Evolutionary conservation across 2,113 vertebrate species (phyloP), one percentile per base, ranked within the genome.

Genomic region (Oxyruncus cristatus): DNA sequence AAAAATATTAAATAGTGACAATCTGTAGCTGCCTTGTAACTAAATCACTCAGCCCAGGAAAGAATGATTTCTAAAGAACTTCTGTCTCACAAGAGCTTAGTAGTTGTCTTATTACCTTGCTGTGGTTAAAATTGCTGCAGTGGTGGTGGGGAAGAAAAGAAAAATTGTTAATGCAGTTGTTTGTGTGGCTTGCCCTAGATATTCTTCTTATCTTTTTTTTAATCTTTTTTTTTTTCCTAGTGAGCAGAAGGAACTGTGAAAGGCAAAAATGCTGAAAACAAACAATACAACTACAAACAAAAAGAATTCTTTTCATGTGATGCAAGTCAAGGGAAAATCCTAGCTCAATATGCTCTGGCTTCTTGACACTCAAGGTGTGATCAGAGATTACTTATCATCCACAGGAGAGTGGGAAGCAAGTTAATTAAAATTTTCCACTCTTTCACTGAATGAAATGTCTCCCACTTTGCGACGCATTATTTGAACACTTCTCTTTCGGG

Each of bases 341-440:
- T 78, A 94, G 85, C 94, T 96, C 79, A 89, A 72, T 95, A 84
- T 74, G 91, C 87, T 95, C 94, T 92, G 93, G 89, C 92, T 97
- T 97, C 88, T 93, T 96, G 97, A 96, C 96, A 95, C 93, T 94
- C 85, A 95, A 97, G 97, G 98, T 98, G 97, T 98, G 98, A 98
- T 97, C 50, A 92, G 97, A 98, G 98, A 97, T 98, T 97, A 94
- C 50, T 84, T 93, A 95, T 42, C 96, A 97, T 97, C 96, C 91
- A 85, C 84, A 72, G 95, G 95, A 98, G 96, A 97, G 96, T 93
- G 96, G 98, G 96, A 97, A 98, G 94, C 95, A 97, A 98, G 97
- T 98, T 98, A 98, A 97, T 97, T 97, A 98, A 97, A 97, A 97
- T 92, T 96, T 97, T 97, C 97, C 95, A 97, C 86, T 92, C 78